These are phyloP conservation scores for Phasianus colchicus DNA, from an alignment of 2,113 vertebrate species.

Conservation along the genomic window DNA sequence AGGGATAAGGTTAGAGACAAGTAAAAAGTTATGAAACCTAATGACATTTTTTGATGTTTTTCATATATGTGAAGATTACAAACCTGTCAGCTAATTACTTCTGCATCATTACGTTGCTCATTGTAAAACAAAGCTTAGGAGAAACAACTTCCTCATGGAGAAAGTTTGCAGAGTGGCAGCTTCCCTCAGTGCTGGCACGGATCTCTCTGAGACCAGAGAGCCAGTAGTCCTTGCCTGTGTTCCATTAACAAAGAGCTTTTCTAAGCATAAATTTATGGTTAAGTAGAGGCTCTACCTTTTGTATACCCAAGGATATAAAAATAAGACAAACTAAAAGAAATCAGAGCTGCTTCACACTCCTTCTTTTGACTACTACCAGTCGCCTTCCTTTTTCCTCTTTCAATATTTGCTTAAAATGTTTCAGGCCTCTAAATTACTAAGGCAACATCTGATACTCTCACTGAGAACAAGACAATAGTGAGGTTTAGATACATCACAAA, in stretches of 20 bases:
- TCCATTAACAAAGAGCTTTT: not conserved
- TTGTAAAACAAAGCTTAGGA: not conserved
- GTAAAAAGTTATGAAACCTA: not conserved
- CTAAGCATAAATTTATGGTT: not conserved
- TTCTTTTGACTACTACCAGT: not conserved
- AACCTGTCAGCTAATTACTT: not conserved
- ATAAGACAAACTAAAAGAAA: slow-evolving; percentile 17
- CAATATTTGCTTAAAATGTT: slow-evolving; percentile 9
- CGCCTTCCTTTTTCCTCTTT: not conserved
- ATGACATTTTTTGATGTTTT: not conserved
- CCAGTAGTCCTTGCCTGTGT: not conserved
- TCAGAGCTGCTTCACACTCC: not conserved
- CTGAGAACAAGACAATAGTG: not conserved
- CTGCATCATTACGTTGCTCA: slow-evolving; percentile 7
- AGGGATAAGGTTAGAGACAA: not conserved
- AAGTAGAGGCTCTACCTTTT: not conserved
- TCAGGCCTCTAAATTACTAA: not conserved
- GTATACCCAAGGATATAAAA: not conserved
- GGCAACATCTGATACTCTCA: not conserved
- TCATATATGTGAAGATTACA: not conserved
- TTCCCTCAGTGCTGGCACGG: not conserved
- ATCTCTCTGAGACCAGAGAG: not conserved
- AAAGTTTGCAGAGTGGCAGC: not conserved
- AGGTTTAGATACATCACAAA: not conserved
- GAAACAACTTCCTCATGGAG: slow-evolving; percentile 23